phyloP scores from a whole-genome alignment of 2,113 vertebrate genomes.

The Spermophilus dauricus region DNA sequence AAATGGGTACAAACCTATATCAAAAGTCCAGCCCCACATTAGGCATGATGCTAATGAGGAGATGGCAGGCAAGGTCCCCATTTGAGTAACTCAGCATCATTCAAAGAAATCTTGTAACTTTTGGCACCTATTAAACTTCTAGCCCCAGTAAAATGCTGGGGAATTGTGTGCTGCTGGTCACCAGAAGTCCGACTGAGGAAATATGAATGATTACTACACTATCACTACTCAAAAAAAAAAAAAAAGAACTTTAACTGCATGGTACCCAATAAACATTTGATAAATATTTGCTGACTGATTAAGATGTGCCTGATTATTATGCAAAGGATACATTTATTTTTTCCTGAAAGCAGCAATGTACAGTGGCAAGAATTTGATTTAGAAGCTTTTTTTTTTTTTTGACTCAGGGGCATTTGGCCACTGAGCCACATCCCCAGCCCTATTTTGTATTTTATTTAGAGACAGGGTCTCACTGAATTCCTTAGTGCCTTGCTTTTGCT shows the following conservation, averaged over 20 bases:
- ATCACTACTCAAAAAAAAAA: background rate
- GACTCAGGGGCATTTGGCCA: too few species aligned
- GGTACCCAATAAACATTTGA: background rate
- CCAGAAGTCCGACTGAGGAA: background rate
- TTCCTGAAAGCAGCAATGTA: background rate
- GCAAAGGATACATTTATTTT: conserved; percentile 48
- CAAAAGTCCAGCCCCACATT: background rate
- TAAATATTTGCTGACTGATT: conserved; percentile 38
- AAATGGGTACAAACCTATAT: background rate
- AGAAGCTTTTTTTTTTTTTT: background rate
- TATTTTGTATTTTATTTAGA: too few species aligned
- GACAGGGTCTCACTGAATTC: too few species aligned
- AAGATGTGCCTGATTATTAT: background rate
- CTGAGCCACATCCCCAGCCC: too few species aligned
- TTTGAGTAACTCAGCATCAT: background rate
- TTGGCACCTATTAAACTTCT: background rate
- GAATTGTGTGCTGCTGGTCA: background rate
- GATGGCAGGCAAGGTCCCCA: background rate
- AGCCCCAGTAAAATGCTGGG: background rate
- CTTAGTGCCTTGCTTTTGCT: too few species aligned
- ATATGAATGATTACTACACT: background rate
- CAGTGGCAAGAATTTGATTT: background rate
- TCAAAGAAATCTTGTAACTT: conserved; percentile 27
- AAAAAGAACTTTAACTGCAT: background rate
- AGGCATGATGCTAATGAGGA: background rate